Conservation (phyloP, 2,888 invertebrate genomes). For the Andricus quercusramuli region DNA sequence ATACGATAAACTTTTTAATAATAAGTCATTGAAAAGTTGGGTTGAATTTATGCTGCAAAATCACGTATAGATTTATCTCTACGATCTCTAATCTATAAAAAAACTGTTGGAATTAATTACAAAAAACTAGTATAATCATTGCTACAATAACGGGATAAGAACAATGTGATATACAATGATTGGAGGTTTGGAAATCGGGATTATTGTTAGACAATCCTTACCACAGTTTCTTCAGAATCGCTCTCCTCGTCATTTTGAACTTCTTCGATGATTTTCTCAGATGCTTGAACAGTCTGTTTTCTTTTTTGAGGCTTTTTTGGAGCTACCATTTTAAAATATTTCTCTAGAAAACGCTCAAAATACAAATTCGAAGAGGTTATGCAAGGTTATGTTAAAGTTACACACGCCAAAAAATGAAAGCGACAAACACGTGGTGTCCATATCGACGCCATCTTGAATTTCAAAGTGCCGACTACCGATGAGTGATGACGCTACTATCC, state of each 20-base stretch:
- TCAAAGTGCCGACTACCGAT: background rate
- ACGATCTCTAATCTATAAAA: background rate
- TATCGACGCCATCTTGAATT: background rate
- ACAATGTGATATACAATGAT: slow-evolving; percentile 7
- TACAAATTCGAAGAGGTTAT: background rate
- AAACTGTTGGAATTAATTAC: background rate
- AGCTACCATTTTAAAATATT: slow-evolving; percentile 55
- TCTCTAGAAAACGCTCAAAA: background rate
- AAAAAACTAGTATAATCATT: background rate
- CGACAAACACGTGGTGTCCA: background rate
- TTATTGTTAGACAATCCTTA: background rate
- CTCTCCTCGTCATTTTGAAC: slow-evolving; percentile 47
- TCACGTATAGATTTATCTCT: background rate
- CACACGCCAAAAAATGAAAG: background rate
- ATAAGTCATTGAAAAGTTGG: background rate
- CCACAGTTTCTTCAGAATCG: slow-evolving; percentile 50
- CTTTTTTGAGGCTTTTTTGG: slow-evolving; percentile 63
- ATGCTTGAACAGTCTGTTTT: slow-evolving; percentile 49
- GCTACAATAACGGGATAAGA: background rate
- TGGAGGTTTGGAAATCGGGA: background rate
- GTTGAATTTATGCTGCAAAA: background rate
- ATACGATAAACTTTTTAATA: background rate
- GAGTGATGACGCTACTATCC: background rate
- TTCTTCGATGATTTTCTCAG: slow-evolving; percentile 25
- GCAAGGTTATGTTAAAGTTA: background rate